Conservation (phyloP, 2,113 vertebrate species). For the Brachionichthys hirsutus region DNA sequence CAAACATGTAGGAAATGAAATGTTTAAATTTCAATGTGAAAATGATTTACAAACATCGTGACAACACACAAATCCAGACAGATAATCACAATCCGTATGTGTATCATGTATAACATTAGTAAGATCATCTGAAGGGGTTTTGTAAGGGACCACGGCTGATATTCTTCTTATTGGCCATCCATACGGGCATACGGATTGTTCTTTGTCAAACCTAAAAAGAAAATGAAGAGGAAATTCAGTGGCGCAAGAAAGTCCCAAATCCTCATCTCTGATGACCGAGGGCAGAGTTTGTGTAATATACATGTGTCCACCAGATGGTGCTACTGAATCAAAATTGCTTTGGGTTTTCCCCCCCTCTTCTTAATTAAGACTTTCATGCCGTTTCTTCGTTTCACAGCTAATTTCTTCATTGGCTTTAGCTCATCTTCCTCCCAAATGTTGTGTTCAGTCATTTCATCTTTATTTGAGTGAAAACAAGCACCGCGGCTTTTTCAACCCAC, state of each 20-base stretch:
- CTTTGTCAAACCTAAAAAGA: conserved; percentile 66
- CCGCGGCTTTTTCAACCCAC: conserved; percentile 70
- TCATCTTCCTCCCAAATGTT: neutral
- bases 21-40: conserved; percentile 14
- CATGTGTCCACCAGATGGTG: conserved; percentile 48
- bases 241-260: neutral
- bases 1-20: neutral
- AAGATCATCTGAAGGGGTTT: conserved; percentile 8
- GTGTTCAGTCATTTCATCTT: neutral
- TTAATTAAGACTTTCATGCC: neutral
- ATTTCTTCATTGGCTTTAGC: neutral
- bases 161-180: conserved; percentile 52
- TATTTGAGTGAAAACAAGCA: neutral
- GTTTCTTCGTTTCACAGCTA: neutral
- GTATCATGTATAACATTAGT: conserved; percentile 35
- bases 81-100: conserved; percentile 46
- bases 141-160: neutral
- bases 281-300: neutral
- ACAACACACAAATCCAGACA: conserved; percentile 16
- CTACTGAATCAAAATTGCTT: neutral
- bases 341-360: neutral
- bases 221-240: conserved; percentile 3
- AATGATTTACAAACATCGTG: conserved; percentile 4
- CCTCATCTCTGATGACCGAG: neutral
- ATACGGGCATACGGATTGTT: conserved; percentile 69